phyloP scores from a whole-genome alignment of 2,113 vertebrate genomes.

The Sapajus apella region DNA sequence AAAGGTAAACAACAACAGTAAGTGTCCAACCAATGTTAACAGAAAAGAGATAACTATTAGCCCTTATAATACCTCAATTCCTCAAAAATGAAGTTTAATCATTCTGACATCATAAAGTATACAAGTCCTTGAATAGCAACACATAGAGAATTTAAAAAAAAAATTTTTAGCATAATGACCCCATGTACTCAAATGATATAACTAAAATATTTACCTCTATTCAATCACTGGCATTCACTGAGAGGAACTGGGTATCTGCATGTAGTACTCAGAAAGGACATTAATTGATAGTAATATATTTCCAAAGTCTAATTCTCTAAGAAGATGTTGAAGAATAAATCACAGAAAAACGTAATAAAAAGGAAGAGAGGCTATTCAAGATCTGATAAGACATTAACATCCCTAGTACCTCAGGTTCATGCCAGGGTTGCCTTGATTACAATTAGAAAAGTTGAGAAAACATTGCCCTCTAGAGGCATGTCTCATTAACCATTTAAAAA shows the following conservation, averaged over 20 bases:
- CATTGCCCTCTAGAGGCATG: slow-evolving; percentile 83
- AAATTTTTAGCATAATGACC: background rate
- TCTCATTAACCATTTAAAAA: slow-evolving; percentile 4
- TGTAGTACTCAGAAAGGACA: background rate
- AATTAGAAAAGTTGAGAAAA: slow-evolving; percentile 77
- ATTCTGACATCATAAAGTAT: background rate
- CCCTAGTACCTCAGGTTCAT: background rate
- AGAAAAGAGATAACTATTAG: slow-evolving; percentile 2
- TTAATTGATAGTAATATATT: rapidly evolving
- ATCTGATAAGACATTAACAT: background rate
- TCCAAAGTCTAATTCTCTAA: background rate
- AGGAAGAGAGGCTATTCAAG: slow-evolving; percentile 34
- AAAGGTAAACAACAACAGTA: slow-evolving; percentile 18
- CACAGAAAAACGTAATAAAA: slow-evolving; percentile 33
- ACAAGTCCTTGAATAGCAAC: background rate
- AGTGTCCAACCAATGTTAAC: background rate
- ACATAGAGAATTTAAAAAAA: background rate
- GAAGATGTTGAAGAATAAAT: background rate
- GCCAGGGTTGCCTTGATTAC: background rate
- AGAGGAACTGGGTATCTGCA: background rate
- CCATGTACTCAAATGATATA: background rate
- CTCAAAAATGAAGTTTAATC: background rate
- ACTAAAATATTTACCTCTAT: background rate
- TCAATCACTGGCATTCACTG: background rate
- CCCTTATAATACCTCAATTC: background rate